Percentiles rank a stretch among this genome's conserved stretches.
phyloP scores from a whole-genome alignment of 2,888 invertebrate genomes.

The Eubasilissa splendida region DNA sequence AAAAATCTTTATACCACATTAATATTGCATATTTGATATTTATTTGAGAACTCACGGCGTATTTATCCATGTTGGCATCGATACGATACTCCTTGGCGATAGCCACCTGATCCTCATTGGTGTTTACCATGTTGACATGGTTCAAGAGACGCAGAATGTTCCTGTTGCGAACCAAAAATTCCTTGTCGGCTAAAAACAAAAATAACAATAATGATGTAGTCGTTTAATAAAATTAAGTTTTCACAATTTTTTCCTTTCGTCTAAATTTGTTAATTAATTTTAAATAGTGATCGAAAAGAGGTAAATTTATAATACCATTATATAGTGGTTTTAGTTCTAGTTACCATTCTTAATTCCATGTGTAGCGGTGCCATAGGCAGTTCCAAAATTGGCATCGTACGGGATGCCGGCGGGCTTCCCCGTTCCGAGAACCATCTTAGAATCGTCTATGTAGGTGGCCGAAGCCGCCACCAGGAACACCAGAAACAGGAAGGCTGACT shows the following conservation, averaged over 20 bases:
- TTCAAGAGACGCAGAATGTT: constrained; percentile 33
- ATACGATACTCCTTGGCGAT: constrained; percentile 40
- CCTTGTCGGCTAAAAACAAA: constrained; percentile 31
- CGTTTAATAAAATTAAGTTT: no score
- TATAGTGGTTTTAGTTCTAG: not conserved
- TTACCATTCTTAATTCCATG: not conserved
- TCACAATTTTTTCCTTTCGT: no score
- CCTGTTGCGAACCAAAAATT: constrained; percentile 32
- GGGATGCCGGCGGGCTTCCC: no score
- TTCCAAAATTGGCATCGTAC: no score
- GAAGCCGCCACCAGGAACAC: constrained; percentile 37
- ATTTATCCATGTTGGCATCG: constrained; percentile 36
- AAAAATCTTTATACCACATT: no score
- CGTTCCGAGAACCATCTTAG: not conserved
- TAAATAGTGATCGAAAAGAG: no score
- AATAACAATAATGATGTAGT: not conserved
- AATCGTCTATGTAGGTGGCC: constrained; percentile 4
- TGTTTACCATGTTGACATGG: constrained; percentile 29
- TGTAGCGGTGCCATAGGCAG: not conserved
- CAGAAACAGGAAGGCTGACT: constrained; percentile 49
- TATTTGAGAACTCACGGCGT: constrained; percentile 12
- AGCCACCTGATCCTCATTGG: constrained; percentile 28
- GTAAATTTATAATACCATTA: no score
- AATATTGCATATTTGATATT: no score
- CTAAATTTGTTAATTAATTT: no score